Conservation (phyloP, 2,797 vertebrate species). For the Micrastur ruficollis region DNA sequence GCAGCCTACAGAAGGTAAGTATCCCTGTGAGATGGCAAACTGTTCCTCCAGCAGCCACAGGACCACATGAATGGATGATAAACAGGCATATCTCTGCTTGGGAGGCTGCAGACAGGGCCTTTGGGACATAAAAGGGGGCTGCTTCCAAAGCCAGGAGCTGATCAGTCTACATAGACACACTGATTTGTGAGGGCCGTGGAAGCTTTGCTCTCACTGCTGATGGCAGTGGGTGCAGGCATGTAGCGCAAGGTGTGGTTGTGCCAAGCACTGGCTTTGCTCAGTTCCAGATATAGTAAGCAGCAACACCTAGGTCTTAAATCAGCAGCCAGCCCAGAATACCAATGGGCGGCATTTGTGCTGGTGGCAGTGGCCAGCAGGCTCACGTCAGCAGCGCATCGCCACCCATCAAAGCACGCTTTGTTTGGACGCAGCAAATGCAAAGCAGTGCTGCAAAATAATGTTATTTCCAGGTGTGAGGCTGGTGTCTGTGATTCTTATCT, state of each 20-base stretch:
- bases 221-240: fast-evolving
- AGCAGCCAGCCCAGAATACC: not conserved
- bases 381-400: not conserved
- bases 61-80: too few species aligned
- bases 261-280: not conserved
- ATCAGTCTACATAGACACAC: not conserved
- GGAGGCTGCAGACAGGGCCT: not conserved
- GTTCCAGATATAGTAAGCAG: not conserved
- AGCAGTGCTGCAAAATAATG: not conserved
- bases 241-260: not conserved
- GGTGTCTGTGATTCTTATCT: not conserved
- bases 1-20: not conserved
- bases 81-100: fast-evolving
- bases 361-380: not conserved
- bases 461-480: not conserved
- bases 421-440: not conserved
- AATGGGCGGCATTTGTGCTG: not conserved
- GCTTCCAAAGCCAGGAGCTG: not conserved
- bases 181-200: not conserved
- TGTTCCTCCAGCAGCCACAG: too few species aligned
- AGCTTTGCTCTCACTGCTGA: not conserved
- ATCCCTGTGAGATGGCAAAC: not conserved
- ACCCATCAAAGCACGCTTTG: not conserved
- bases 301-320: not conserved
- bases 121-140: not conserved